Evolutionary conservation across 2,797 vertebrate genomes (phyloP).

Genomic region (Hozukius guyotensis): DNA sequence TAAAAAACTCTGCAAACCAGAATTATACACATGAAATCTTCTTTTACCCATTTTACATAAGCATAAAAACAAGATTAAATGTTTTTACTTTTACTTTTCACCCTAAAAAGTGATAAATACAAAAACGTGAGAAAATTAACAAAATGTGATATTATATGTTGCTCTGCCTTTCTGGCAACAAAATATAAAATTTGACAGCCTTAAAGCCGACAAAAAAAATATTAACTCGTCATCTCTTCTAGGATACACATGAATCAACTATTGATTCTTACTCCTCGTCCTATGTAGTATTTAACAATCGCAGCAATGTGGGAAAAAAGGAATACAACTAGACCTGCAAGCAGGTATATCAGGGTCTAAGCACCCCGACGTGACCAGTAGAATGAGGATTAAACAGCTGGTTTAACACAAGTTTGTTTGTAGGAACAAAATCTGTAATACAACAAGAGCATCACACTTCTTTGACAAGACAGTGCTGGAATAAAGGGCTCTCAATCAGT

Average conservation of each 20-base stretch:
- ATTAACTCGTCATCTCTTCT: not conserved
- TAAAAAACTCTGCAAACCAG: slow-evolving; percentile 33
- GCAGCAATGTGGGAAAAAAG: not conserved
- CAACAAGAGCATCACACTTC: not conserved
- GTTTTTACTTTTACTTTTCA: slow-evolving; percentile 2
- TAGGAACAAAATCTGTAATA: not conserved
- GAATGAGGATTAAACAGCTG: not conserved
- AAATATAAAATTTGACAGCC: slow-evolving; percentile 26
- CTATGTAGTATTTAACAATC: not conserved
- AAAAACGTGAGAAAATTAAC: slow-evolving; percentile 12
- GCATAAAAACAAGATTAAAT: slow-evolving; percentile 30
- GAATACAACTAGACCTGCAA: not conserved
- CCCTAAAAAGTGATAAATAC: slow-evolving; percentile 39
- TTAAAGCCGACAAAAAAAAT: slow-evolving; percentile 11
- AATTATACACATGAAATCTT: slow-evolving; percentile 48
- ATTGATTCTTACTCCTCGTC: not conserved
- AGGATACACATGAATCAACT: not conserved
- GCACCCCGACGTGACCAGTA: too few relatives aligned
- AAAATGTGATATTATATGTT: slow-evolving; percentile 37
- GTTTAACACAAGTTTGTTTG: not conserved
- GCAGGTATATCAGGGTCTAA: not conserved
- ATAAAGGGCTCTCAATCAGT: slow-evolving; percentile 5
- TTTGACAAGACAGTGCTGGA: not conserved
- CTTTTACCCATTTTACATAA: slow-evolving; percentile 40
- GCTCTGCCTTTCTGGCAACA: slow-evolving; percentile 54